A percentile compares a stretch with the other conserved stretches of the same genome.
These are phyloP conservation scores for Aspidoscelis tigris DNA, from an alignment of 2,113 vertebrate species.

Conservation along the genomic window DNA sequence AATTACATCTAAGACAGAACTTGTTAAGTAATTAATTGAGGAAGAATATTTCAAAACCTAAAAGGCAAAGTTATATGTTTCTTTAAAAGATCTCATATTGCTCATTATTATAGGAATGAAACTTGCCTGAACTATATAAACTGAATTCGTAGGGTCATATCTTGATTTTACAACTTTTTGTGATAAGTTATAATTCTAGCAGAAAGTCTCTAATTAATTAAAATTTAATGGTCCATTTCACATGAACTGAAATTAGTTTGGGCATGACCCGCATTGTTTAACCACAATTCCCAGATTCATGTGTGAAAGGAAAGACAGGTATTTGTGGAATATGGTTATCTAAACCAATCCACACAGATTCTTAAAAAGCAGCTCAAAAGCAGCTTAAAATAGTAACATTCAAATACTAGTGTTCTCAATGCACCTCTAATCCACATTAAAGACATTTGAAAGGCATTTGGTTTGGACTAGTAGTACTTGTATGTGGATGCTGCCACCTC, in stretches of 20 bases:
- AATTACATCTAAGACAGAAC: no score
- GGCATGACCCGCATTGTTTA: background rate
- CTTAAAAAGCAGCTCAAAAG: no score
- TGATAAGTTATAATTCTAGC: background rate
- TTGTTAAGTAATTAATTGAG: background rate
- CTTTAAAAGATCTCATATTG: background rate
- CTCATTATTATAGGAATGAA: background rate
- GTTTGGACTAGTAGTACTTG: no score
- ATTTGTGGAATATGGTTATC: background rate
- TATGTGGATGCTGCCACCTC: no score
- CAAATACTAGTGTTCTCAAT: no score
- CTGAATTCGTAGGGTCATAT: background rate
- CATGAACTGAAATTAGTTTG: background rate
- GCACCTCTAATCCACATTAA: no score
- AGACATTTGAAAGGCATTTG: no score
- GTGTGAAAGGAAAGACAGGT: no score
- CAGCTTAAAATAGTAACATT: no score
- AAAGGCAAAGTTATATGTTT: background rate
- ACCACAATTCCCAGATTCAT: background rate
- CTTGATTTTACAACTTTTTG: background rate
- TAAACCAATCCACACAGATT: background rate
- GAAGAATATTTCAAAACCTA: background rate
- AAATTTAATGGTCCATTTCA: background rate
- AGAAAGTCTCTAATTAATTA: background rate
- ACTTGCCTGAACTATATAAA: background rate